Base-by-base conservation (phyloP, 2,888 invertebrate genomes). In the Hypomecis atomaria region DNA sequence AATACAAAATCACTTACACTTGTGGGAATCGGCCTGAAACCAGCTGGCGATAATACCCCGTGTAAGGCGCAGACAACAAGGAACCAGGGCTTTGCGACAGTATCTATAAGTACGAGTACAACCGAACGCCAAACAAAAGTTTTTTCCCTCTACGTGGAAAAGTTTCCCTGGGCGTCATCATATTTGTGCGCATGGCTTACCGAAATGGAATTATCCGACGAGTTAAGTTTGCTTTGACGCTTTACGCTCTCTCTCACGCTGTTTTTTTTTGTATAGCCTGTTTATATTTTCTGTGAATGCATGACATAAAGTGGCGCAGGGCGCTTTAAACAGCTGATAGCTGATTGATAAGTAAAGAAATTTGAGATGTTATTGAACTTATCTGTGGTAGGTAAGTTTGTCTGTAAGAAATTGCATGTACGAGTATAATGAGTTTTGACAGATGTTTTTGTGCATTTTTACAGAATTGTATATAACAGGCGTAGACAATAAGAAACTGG, bases 1-100 rank as follows among this genome's bases (percentile, higher is more conserved):
- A 60, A 65, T 65, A 65, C 57, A 64, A 66, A 66, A 64, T 66
- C 63, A 64, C 64, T 65, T 67, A 49, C 58, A 67, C 55, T 40
- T 58, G 56, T n/a, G 65, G 53, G 74, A 71, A 71, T 70, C 69
- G 71, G 67, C 69, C 53, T 71, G 71, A 71, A 75, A 72, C 71
- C 78, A 71, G 78, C 74, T 80, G 81, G 64, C 67, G 70, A 78
- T 78, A 80, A 81, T 77, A 73, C 71, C 73, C 67, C 71, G 74
- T 72, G 73, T 70, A 67, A 42, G 33, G n/a, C 47, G 73, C 66
- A 65, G 71, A 61, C 69, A 71, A 66, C 64, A 70, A 67, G 69
- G 67, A 47, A 70, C 64, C 56, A 58, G 59, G 43, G 55, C 71
- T 62, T 62, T 59, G 52, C 66, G 47, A 66, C 68, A 65, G 72